Base-by-base conservation (phyloP, 2,797 vertebrate species). In the Ctenopoma multispine region DNA sequence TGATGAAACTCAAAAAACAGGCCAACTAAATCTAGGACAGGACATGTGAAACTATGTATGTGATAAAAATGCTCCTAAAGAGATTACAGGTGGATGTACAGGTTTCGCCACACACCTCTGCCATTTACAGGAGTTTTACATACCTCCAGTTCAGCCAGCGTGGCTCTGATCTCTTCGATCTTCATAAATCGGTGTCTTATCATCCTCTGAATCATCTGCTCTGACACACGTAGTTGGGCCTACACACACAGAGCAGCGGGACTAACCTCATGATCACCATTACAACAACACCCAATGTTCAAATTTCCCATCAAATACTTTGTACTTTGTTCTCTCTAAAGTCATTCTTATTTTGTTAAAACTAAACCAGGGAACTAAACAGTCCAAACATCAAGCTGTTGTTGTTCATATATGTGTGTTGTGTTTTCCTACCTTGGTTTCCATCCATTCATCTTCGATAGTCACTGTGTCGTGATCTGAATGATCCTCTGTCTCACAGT, bases 151-250 rank as follows among this genome's bases (percentile, higher is more conserved):
- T 90, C 75, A 9, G 20, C 23, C 56, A 90, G 65, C 1, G 91
- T 89, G 47, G 9, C 20, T 75, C 70, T 86, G 71, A 94, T 88
- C 76, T 92, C 90, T n/a, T 93, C 67, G 0, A 92, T 84, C 80
- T 93, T 95, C 34, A 40, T 65, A 29, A 82, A 68, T 34, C 92
- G 88, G 58, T 84, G 56, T 18, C 36, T 63, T 77, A 92, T 93
- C 90, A 93, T 90, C 46, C 91, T 82, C 61, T 90, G 87, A 53
- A 92, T 88, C 55, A 87, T 50, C 61, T 79, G 72, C 81, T 90
- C 82, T 0, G 84, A 77, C 17, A 65, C 77, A 27, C 43, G 71
- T 1, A 94, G 75, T 74, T 89, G 70, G 3, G 20, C 66, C 93
- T 93, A 69, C 56, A 64, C 49, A 59, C 13, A 34, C 53, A 80